Evolutionary conservation across 2,797 vertebrate species (phyloP).

Genomic region (Lacerta viridis): DNA sequence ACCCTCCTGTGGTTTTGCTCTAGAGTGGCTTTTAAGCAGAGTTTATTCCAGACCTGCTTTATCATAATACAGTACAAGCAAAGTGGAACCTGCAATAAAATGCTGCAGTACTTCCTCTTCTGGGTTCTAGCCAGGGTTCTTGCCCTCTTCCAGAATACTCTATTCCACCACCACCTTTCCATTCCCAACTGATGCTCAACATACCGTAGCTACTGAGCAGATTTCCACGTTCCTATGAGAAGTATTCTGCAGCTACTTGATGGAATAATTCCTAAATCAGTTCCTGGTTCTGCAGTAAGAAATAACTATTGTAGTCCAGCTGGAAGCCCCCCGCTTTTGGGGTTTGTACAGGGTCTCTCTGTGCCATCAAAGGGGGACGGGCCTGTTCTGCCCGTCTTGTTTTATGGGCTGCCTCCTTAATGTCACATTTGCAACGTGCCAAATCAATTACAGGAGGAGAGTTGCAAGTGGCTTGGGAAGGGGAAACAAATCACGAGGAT

Average conservation of each 20-base stretch:
- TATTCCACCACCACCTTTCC: background rate
- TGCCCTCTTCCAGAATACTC: too few species aligned
- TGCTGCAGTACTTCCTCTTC: too few species aligned
- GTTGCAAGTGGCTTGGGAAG: slow-evolving; percentile 14
- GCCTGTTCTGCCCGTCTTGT: slow-evolving; percentile 21
- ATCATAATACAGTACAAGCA: too few species aligned
- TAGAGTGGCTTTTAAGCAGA: too few species aligned
- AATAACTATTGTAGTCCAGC: background rate
- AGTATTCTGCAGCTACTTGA: background rate
- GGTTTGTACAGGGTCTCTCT: background rate
- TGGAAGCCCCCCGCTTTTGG: too few species aligned
- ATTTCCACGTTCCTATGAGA: too few species aligned
- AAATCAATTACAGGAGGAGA: slow-evolving; percentile 29
- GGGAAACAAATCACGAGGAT: slow-evolving; percentile 48
- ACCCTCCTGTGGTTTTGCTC: too few species aligned
- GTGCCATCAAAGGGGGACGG: background rate
- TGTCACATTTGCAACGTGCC: slow-evolving; percentile 25
- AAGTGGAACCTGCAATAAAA: too few species aligned
- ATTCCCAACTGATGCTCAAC: background rate
- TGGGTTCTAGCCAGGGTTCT: too few species aligned
- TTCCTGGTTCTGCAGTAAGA: background rate
- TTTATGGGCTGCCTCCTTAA: slow-evolving; percentile 15
- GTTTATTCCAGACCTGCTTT: too few species aligned
- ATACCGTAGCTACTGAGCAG: background rate
- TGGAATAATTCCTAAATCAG: background rate